Conservation (phyloP, 2,888 invertebrate species). For the Thysanoteuthis rhombus region DNA sequence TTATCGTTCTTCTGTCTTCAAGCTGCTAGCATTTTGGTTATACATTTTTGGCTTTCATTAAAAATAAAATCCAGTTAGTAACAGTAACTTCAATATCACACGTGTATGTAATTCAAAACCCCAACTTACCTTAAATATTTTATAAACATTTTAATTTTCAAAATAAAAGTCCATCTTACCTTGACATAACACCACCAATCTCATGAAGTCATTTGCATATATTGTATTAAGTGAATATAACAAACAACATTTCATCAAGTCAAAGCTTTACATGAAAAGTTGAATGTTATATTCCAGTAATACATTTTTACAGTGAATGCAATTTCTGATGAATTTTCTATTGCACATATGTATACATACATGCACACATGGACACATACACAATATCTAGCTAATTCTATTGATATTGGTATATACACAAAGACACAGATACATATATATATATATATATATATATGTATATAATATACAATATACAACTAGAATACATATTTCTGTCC, state of each 20-base stretch:
- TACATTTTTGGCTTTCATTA: background rate
- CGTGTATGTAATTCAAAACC: background rate
- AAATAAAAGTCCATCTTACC: background rate
- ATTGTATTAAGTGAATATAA: background rate
- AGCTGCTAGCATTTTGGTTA: background rate
- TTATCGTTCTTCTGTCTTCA: too few species aligned
- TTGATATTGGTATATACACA: background rate
- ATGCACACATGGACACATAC: slow-evolving; percentile 1
- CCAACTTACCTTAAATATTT: background rate
- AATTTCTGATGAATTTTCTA: background rate
- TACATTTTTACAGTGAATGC: background rate
- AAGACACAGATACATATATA: background rate
- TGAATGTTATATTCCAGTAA: background rate
- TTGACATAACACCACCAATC: background rate
- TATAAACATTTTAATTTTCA: background rate
- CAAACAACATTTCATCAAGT: background rate
- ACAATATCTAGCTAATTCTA: slow-evolving; percentile 1
- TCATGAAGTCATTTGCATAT: background rate
- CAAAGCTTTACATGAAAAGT: background rate
- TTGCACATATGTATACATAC: background rate
- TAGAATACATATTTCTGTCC: too few species aligned
- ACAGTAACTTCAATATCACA: background rate
- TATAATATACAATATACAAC: background rate
- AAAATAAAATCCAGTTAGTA: background rate
- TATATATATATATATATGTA: slow-evolving; percentile 19